A percentile compares a stretch with the other conserved stretches of the same genome.
These are phyloP conservation scores for Tor tambroides DNA, from an alignment of 2,113 vertebrate species.

Conservation along the genomic window DNA sequence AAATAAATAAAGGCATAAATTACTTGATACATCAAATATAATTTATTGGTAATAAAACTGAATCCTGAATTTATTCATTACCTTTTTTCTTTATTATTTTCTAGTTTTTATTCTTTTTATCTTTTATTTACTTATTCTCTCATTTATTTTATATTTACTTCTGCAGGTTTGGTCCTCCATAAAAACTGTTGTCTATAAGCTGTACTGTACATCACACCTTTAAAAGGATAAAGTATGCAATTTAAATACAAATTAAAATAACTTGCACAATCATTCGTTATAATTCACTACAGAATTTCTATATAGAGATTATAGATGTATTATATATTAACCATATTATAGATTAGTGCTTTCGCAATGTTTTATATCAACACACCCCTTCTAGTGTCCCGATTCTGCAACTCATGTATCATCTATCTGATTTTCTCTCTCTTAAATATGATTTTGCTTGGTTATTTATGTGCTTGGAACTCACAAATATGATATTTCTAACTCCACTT, in stretches of 20 bases:
- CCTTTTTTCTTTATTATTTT: too few species aligned
- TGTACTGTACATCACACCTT: background rate
- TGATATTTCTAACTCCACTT: background rate
- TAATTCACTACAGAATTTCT: background rate
- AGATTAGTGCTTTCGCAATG: background rate
- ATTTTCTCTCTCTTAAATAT: background rate
- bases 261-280: background rate
- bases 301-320: background rate
- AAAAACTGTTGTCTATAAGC: background rate
- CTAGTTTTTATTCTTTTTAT: too few species aligned
- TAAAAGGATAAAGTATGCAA: background rate
- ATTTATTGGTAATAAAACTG: too few species aligned
- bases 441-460: background rate
- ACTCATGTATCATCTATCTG: background rate
- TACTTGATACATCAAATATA: too few species aligned
- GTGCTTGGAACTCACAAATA: background rate
- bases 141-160: too few species aligned
- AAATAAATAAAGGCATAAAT: too few species aligned
- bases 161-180: too few species aligned
- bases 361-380: background rate
- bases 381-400: background rate
- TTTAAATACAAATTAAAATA: background rate
- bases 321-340: background rate
- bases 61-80: too few species aligned
- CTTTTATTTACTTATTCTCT: too few species aligned